Evolutionary conservation across 2,888 invertebrate genomes (phyloP), one percentile per base, ranked within the genome.

Genomic region (Caenorhabditis afra): DNA sequence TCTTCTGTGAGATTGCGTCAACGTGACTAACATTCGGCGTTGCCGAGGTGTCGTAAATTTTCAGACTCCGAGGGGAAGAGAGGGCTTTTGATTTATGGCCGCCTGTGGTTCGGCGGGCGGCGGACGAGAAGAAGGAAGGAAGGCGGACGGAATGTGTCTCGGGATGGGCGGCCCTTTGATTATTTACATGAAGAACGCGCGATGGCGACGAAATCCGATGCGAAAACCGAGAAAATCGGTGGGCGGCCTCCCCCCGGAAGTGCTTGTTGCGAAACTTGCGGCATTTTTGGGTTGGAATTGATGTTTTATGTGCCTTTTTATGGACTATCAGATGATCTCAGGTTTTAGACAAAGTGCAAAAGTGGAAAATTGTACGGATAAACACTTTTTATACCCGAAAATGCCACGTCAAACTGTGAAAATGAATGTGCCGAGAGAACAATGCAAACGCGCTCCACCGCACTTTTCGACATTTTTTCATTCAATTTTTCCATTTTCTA

Each of bases 1-100:
- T 29, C 29, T 29, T 29, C 29, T 62, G 64, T 71, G 62, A 71
- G 62, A 71, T 71, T 71, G 71, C 71, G 62, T 70, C 70, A 70
- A 70, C 61, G 61, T 70, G 70, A 70, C 70, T 70, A 58, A 18
- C 59, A 12, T 29, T 29, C 29, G n/a, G 29, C 29, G 29, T 29
- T 22, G 52, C 20, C 45, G 22, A 11, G 8, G 44, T 18, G 49
- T 57, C 71, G 20, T 71, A 62, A 71, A 71, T 71, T 71, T 71
- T 57, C 61, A 47, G 61, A 49, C 4, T 29, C 29, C 7, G 5
- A 55, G 57, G 29, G 37, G 16, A 14, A 49, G 37, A n/a, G 47
- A 50, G 16, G 22, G 18, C 37, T 7, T 11, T 50, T 57, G 47
- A 64, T 71, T 71, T 64, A 71, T 50, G 57, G 20, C n/a, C 55